Base-by-base conservation (phyloP, 2,797 vertebrate species). In the Periophthalmus magnuspinnatus region DNA sequence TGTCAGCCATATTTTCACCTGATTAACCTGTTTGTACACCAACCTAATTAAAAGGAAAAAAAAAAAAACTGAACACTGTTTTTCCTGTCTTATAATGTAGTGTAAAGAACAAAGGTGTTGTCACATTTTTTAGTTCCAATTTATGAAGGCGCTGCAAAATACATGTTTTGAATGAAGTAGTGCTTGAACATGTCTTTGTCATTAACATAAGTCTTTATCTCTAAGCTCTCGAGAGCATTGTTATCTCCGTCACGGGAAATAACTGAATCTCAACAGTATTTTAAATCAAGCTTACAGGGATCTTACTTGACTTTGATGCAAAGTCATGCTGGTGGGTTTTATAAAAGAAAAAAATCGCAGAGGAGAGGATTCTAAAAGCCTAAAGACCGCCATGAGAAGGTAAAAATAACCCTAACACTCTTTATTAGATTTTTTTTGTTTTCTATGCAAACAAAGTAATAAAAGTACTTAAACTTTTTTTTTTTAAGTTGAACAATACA, bases 341-440 rank as follows among this genome's bases (percentile, higher is more conserved):
- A 93, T 85, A 86, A 93, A 93, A 93, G 91, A 88, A 89, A 93
- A 93, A 94, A 89, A 92, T 91, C 90, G 91, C 91, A 87, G 86
- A 90, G 90, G 91, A 92, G 92, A 93, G 92, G 92, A 93, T 92
- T 91, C 92, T 91, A 93, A 92, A 93, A 92, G 91, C 91, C 91
- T 89, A 94, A 92, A 91, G 89, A 93, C 90, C 91, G 90, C 90
- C 90, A 91, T 91, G 91, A 90, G 90, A 94, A 94, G 93, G 93
- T 94, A 94, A 94, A 91, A 93, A 88, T 91, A 92, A 93, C 90
- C 90, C 91, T 90, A 93, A 93, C 91, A 92, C 90, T 94, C 89
- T 92, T 90, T 90, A 72, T 87, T 92, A 91, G 91, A 92, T 80
- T 81, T 87, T 80, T 65, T 21, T 36, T 88, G 59, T 85, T 86